Evolutionary conservation across 2,888 invertebrate genomes (phyloP).

Genomic region (Synergus umbraculus): DNA sequence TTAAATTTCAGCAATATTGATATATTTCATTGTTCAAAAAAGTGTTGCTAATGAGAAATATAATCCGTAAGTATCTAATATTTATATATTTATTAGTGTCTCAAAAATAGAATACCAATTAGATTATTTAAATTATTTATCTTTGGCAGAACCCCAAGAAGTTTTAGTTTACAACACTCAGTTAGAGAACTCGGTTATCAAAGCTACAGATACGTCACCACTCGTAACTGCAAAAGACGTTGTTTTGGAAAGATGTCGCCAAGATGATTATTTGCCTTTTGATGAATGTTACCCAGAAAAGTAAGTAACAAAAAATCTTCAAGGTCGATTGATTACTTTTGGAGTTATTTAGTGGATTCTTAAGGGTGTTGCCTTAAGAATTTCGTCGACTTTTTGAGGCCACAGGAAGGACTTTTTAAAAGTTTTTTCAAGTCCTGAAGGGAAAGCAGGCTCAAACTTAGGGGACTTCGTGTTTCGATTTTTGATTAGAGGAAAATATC

Average conservation of each 20-base stretch:
- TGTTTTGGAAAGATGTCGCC: slow-evolving; percentile 83
- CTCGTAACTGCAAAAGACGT: slow-evolving; percentile 76
- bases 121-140: not conserved
- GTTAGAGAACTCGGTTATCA: slow-evolving; percentile 39
- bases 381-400: no score
- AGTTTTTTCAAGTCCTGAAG: no score
- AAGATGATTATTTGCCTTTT: slow-evolving; percentile 78
- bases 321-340: not conserved
- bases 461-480: no score
- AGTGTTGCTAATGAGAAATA: not conserved
- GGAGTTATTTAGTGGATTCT: not conserved
- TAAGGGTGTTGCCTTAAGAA: no score
- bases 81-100: not conserved
- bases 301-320: slow-evolving; percentile 37
- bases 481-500: no score
- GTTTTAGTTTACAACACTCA: slow-evolving; percentile 50
- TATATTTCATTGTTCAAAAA: not conserved
- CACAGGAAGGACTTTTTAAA: no score
- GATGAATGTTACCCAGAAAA: slow-evolving; percentile 41
- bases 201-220: slow-evolving; percentile 41
- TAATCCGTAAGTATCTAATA: not conserved
- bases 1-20: not conserved
- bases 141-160: slow-evolving; percentile 38
- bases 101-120: not conserved
- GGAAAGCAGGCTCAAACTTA: no score